Evolutionary conservation across 2,888 invertebrate species (phyloP).

Genomic region (Tuberolachnus salignus): DNA sequence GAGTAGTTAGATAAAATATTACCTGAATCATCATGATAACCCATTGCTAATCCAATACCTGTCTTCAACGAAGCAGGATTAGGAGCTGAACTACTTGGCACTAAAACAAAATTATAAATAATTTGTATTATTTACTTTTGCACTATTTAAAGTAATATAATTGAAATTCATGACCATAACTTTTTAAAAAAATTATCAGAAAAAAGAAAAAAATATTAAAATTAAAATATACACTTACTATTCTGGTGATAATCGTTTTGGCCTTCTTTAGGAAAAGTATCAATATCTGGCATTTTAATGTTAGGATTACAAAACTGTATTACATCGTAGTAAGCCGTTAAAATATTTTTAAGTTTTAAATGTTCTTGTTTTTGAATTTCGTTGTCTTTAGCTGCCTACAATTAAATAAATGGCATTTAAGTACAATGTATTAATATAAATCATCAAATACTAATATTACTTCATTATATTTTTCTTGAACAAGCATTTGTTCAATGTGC

Average conservation of each 20-base stretch:
- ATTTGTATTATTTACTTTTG: no score
- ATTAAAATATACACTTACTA: slow-evolving; percentile 49
- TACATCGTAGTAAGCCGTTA: slow-evolving; percentile 65
- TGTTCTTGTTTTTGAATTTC: slow-evolving; percentile 58
- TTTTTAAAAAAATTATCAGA: background rate
- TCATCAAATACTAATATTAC: slow-evolving; percentile 55
- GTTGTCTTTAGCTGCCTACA: slow-evolving; percentile 31
- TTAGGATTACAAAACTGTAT: slow-evolving; percentile 59
- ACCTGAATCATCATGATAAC: slow-evolving; percentile 60
- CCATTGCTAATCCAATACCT: slow-evolving; percentile 83
- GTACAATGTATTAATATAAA: slow-evolving; percentile 9
- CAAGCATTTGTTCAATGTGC: slow-evolving; percentile 76
- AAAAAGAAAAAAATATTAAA: slow-evolving; percentile 31
- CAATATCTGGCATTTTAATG: slow-evolving; percentile 59
- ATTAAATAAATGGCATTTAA: slow-evolving; percentile 36
- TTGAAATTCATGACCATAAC: background rate
- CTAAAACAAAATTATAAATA: slow-evolving; percentile 15
- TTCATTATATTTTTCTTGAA: slow-evolving; percentile 72
- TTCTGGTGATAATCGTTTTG: slow-evolving; percentile 59
- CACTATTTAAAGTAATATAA: no score
- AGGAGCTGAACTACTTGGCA: slow-evolving; percentile 66
- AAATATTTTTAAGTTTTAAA: slow-evolving; percentile 67
- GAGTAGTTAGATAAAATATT: slow-evolving; percentile 5
- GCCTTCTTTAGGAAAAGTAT: slow-evolving; percentile 56
- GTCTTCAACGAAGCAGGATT: slow-evolving; percentile 84